A percentile compares a stretch with the other conserved stretches of the same genome.
phyloP scores from a whole-genome alignment of 2,113 vertebrate genomes.

The Catharus fuscescens region DNA sequence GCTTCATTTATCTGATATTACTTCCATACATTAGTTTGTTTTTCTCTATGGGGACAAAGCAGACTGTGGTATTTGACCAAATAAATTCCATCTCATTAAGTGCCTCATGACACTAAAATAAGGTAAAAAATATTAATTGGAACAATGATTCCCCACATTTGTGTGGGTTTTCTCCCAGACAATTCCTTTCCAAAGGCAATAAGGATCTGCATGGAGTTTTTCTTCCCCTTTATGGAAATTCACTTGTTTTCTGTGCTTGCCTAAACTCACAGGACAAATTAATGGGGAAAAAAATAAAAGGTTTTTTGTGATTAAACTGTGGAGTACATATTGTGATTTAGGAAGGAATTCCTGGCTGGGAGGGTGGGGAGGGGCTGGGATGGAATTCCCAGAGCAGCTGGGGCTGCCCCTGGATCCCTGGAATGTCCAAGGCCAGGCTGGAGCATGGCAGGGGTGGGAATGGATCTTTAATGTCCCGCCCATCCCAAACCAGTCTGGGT shows the following conservation, averaged over 20 bases:
- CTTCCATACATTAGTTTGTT: not conserved
- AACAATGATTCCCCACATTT: not conserved
- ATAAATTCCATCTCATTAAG: not conserved
- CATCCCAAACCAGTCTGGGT: not conserved
- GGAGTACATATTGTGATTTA: not conserved
- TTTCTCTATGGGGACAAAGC: not conserved
- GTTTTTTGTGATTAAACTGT: not conserved
- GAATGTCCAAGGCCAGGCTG: not conserved
- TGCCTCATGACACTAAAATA: no score
- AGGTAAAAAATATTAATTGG: not conserved
- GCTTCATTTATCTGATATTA: not conserved
- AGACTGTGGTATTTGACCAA: not conserved
- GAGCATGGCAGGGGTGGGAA: not conserved
- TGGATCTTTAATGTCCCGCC: not conserved
- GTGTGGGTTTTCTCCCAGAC: not conserved
- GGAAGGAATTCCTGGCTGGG: accelerated
- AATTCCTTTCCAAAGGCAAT: not conserved
- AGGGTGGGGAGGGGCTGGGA: not conserved
- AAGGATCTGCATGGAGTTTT: not conserved
- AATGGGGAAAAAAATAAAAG: not conserved
- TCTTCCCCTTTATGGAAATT: not conserved
- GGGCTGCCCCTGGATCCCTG: not conserved
- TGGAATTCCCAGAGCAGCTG: not conserved
- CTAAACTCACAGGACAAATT: not conserved
- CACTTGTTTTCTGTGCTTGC: not conserved